Evolutionary conservation across 2,113 vertebrate species (phyloP).

Genomic region (Neomonachus schauinslandi): DNA sequence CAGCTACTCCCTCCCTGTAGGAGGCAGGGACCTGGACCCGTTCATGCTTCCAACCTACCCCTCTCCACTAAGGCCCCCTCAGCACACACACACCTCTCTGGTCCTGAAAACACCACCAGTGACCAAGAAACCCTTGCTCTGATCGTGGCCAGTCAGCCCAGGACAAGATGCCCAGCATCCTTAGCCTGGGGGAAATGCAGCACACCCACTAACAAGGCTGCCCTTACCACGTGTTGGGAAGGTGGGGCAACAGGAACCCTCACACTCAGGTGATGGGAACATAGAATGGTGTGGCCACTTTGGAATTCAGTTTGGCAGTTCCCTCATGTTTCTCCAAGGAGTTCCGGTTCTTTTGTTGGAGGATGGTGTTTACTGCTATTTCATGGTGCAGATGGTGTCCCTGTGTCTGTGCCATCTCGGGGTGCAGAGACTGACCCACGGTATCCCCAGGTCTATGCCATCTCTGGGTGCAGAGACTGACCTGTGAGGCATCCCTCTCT

Average conservation of each 20-base stretch:
- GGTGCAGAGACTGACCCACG: not conserved
- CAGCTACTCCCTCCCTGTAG: not conserved
- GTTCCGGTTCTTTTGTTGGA: not conserved
- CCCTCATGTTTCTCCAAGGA: not conserved
- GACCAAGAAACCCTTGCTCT: not conserved
- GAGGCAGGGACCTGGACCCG: not conserved
- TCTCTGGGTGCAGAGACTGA: not conserved
- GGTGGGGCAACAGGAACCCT: not conserved
- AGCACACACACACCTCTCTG: not conserved
- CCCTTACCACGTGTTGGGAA: fast-evolving
- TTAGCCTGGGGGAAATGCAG: not conserved
- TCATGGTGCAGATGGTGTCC: not conserved
- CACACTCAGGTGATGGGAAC: fast-evolving
- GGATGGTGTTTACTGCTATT: not conserved
- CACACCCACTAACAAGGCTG: too few species aligned
- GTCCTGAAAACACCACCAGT: not conserved
- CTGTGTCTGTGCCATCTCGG: fast-evolving
- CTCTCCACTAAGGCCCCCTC: not conserved
- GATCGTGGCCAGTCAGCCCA: not conserved
- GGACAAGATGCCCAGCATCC: not conserved
- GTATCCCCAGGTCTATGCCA: too few species aligned
- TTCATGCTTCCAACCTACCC: not conserved
- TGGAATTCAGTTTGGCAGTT: not conserved
- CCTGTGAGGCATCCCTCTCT: too few species aligned
- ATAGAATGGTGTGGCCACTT: not conserved